phyloP scores from a whole-genome alignment of 2,113 vertebrate species.

The Turdus rufiventris region DNA sequence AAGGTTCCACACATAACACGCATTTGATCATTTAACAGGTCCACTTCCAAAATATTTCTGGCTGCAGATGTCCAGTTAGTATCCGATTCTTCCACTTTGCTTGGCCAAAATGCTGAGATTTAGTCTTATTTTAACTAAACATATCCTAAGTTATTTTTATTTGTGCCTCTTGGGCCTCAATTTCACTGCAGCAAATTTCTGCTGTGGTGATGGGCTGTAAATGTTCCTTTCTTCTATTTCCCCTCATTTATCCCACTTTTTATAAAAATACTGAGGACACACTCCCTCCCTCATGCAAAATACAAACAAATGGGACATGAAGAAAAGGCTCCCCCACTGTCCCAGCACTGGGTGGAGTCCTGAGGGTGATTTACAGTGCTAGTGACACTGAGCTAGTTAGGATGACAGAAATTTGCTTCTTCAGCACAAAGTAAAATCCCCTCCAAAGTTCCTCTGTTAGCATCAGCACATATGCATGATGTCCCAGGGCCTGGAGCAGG shows the following conservation, averaged over 20 bases:
- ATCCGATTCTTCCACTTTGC: conserved; percentile 22
- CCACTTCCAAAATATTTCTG: neutral
- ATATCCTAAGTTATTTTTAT: conserved; percentile 38
- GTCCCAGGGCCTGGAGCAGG: neutral
- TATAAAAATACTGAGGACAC: neutral
- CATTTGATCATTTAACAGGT: conserved; percentile 59
- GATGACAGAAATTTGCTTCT: neutral
- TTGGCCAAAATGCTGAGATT: conserved; percentile 46
- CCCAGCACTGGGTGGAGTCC: neutral
- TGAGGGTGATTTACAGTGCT: neutral
- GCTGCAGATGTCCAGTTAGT: conserved; percentile 16
- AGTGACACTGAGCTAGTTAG: neutral
- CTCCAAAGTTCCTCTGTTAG: neutral
- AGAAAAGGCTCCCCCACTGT: neutral
- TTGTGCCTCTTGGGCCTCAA: neutral
- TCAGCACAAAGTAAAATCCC: neutral
- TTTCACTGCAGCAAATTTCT: conserved; percentile 7
- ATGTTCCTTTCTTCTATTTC: neutral
- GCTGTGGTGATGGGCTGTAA: neutral
- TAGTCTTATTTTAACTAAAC: conserved; percentile 57
- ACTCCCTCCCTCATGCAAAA: neutral
- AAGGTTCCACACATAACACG: conserved; percentile 24
- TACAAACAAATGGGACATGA: neutral
- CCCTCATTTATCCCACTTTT: neutral
- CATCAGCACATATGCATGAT: neutral